Evolutionary conservation across 2,113 vertebrate species (phyloP).

Genomic region (Microtus ochrogaster): DNA sequence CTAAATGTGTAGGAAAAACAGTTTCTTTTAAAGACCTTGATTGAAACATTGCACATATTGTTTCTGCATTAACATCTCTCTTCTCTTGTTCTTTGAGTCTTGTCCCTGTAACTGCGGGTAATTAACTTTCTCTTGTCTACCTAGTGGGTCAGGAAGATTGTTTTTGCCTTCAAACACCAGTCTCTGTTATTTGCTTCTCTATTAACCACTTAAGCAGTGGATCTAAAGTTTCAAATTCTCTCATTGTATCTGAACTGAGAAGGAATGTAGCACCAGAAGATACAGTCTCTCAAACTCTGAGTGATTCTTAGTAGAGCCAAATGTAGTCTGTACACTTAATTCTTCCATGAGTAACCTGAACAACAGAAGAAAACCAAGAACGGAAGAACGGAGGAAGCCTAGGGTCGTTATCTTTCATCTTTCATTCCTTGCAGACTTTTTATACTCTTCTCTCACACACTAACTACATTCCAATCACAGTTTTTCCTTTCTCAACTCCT

Average conservation of each 20-base stretch:
- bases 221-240: background rate
- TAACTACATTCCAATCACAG: background rate
- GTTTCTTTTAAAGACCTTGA: background rate
- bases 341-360: background rate
- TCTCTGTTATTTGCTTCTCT: background rate
- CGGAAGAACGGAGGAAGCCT: background rate
- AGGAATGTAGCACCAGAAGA: background rate
- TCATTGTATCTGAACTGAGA: background rate
- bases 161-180: background rate
- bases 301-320: background rate
- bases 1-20: background rate
- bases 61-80: background rate
- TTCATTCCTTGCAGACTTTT: background rate
- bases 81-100: background rate
- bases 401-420: background rate
- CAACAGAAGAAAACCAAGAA: no score
- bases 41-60: background rate
- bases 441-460: background rate
- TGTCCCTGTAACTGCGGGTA: background rate
- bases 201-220: background rate
- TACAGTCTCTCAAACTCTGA: background rate
- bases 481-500: background rate
- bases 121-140: background rate
- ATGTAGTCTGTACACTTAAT: background rate
- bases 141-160: background rate